A percentile compares a stretch with the other conserved stretches of the same genome.
Conservation (phyloP, 1,140 invertebrate species). For the Zaprionus taronus region DNA sequence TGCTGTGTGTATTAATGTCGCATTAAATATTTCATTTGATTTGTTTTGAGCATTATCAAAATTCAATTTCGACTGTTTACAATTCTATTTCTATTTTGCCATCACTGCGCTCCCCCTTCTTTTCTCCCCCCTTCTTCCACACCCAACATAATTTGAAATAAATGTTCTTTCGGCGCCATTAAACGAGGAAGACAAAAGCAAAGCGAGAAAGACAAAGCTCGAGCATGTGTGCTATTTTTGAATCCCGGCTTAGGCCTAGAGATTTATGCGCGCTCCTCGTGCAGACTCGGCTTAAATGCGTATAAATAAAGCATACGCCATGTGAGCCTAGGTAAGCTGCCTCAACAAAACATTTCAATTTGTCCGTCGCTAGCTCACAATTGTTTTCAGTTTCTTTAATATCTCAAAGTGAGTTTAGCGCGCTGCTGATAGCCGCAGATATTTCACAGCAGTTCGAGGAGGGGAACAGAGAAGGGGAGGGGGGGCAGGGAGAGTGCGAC, state of each 20-base stretch:
- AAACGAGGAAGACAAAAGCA: slow-evolving; percentile 4
- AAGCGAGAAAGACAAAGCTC: slow-evolving; percentile 11
- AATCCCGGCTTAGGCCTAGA: slow-evolving; percentile 22
- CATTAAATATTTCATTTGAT: slow-evolving; percentile 81
- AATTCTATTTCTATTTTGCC: slow-evolving; percentile 56
- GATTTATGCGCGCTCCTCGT: slow-evolving; percentile 28
- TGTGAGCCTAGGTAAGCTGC: slow-evolving; percentile 61
- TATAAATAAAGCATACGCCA: slow-evolving; percentile 49
- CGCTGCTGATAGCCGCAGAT: slow-evolving; percentile 61
- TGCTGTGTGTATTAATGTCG: slow-evolving; percentile 69
- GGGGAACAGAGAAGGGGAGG: too few relatives aligned
- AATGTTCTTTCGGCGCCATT: slow-evolving; percentile 41
- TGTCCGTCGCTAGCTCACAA: slow-evolving; percentile 15
- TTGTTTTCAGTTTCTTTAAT: slow-evolving; percentile 55
- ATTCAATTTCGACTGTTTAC: slow-evolving; percentile 77
- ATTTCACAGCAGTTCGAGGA: slow-evolving; percentile 53
- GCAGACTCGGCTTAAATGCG: slow-evolving; percentile 33
- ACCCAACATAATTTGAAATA: slow-evolving; percentile 50
- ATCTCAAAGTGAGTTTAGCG: slow-evolving; percentile 38
- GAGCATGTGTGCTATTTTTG: slow-evolving; percentile 33
- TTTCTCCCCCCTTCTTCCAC: slow-evolving; percentile 24
- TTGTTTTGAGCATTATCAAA: slow-evolving; percentile 71
- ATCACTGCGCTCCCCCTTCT: not conserved
- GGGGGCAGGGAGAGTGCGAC: not conserved
- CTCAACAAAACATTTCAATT: slow-evolving; percentile 64